Evolutionary conservation across 2,797 vertebrate species (phyloP).

Genomic region (Steatocranus sp.): DNA sequence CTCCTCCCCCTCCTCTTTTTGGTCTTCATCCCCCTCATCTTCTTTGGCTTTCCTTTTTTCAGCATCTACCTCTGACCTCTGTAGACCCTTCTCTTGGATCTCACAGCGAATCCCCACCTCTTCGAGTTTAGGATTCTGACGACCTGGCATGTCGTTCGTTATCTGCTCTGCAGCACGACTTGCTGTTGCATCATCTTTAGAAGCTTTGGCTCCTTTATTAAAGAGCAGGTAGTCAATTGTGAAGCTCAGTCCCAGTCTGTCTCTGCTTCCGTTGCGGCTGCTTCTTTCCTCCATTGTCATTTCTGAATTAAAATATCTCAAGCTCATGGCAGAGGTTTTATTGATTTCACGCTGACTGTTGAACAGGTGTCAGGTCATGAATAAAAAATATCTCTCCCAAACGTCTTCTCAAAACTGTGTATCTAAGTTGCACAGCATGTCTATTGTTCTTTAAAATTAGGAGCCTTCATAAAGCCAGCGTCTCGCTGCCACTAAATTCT

Average conservation of each 20-base stretch:
- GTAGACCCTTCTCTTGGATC: conserved; percentile 16
- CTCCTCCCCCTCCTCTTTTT: conserved; percentile 42
- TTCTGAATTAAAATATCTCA: conserved; percentile 33
- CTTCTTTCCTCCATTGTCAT: conserved; percentile 59
- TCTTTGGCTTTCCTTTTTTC: conserved; percentile 35
- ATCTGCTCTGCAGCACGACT: conserved; percentile 19
- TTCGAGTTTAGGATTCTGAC: conserved; percentile 39
- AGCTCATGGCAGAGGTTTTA: conserved; percentile 37
- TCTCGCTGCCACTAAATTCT: conserved; percentile 7
- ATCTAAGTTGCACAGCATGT: conserved; percentile 36
- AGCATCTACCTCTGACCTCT: conserved; percentile 21
- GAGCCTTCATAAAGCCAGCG: conserved; percentile 8
- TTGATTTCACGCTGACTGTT: neutral
- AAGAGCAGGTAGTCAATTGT: conserved; percentile 81
- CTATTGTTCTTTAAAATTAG: neutral
- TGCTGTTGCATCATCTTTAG: conserved; percentile 43
- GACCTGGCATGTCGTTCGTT: conserved; percentile 19
- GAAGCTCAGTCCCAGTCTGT: conserved; percentile 75
- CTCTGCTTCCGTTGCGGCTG: conserved; percentile 40
- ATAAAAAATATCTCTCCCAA: conserved; percentile 7
- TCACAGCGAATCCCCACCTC: conserved; percentile 34
- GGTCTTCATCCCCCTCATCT: conserved; percentile 39
- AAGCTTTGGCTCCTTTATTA: conserved; percentile 67
- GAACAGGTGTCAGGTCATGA: neutral
- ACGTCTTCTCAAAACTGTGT: conserved; percentile 2